Evolutionary conservation across 1,140 invertebrate genomes (phyloP).

Genomic region (Lasioglossum albipes): DNA sequence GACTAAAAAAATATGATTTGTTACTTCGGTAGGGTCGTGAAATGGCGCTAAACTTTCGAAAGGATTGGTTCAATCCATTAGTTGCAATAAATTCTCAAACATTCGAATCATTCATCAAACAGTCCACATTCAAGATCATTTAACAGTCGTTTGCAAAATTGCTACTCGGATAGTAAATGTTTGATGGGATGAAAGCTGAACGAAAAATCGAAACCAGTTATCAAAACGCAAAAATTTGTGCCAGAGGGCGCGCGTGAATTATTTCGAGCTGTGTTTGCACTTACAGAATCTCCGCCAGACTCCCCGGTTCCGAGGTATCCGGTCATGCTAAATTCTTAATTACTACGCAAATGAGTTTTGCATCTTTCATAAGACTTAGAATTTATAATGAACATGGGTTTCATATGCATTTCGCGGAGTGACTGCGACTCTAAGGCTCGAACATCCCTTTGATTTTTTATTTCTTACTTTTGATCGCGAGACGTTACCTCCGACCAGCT

Average conservation of each 20-base stretch:
- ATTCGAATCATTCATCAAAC: too few species aligned
- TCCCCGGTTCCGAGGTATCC: slow-evolving; percentile 43
- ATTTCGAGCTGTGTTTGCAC: slow-evolving; percentile 13
- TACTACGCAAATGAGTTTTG: slow-evolving; percentile 64
- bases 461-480: not conserved
- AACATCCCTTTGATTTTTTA: not conserved
- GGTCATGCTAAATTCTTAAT: slow-evolving; percentile 56
- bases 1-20: too few species aligned
- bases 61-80: too few species aligned
- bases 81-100: too few species aligned
- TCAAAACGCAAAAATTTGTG: not conserved
- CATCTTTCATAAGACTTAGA: slow-evolving; percentile 60
- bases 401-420: slow-evolving; percentile 25
- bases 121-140: too few species aligned
- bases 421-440: not conserved
- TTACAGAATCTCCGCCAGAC: slow-evolving; percentile 5
- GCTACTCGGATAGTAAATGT: too few species aligned
- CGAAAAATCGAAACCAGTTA: too few species aligned
- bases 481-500: not conserved
- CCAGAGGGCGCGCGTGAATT: not conserved
- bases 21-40: too few species aligned
- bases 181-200: too few species aligned
- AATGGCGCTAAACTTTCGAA: too few species aligned
- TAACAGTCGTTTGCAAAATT: too few species aligned
- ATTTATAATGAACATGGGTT: slow-evolving; percentile 46